phyloP scores from a whole-genome alignment of 2,113 vertebrate species.

The Elachura formosa region DNA sequence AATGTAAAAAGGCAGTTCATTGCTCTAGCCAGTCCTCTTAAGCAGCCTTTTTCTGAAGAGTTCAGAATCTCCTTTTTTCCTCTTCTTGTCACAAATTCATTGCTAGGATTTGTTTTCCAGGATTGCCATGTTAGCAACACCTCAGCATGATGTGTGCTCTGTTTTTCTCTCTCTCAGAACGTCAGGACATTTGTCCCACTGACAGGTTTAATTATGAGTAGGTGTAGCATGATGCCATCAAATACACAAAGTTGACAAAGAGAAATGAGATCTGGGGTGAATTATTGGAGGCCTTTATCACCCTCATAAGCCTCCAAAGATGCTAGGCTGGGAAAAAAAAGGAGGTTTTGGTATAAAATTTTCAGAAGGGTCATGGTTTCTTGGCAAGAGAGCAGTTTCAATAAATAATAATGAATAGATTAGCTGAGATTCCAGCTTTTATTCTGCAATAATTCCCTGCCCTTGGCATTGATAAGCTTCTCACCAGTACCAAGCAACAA shows the following conservation, averaged over 20 bases:
- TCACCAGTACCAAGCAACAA: not conserved
- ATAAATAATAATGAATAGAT: not conserved
- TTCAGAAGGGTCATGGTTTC: not conserved
- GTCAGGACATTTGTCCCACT: not conserved
- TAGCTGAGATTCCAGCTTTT: not conserved
- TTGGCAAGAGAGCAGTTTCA: not conserved
- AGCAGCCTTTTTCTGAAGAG: not conserved
- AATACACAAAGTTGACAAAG: not conserved
- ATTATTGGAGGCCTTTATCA: not conserved
- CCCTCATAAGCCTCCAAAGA: not conserved
- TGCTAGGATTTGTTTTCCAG: not conserved
- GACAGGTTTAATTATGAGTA: conserved; percentile 42
- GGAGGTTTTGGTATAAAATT: not conserved
- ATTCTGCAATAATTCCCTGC: not conserved
- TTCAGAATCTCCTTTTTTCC: not conserved
- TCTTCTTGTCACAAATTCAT: not conserved
- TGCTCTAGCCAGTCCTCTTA: not conserved
- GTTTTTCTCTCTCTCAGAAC: not conserved
- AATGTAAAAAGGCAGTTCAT: not conserved
- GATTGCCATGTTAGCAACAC: not conserved
- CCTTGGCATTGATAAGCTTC: not conserved
- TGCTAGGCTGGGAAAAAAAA: not conserved
- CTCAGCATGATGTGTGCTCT: not conserved
- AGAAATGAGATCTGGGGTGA: not conserved
- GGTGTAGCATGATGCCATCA: not conserved